Evolutionary conservation across 2,113 vertebrate species (phyloP), one percentile per base, ranked within the genome.

Genomic region (Aphelocoma coerulescens): DNA sequence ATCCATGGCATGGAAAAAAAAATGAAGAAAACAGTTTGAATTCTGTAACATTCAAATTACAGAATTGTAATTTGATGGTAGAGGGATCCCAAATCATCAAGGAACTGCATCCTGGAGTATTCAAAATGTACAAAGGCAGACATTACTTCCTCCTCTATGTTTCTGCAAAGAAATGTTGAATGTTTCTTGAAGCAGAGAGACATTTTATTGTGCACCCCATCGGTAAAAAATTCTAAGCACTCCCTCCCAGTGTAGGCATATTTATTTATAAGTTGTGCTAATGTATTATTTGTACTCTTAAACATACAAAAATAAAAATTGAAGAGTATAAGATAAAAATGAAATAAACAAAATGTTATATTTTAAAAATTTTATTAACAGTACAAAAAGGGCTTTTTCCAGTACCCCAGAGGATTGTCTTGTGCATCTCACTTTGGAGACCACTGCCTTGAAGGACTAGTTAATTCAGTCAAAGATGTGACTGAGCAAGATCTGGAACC

Each of bases 171-270:
- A 85, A 46, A 10, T n/a, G 22, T n/a, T 85, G n/a, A 89, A 54
- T 54, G 17, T 44, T 16, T 66, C 21, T 63, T 91, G 65, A 57
- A 89, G 16, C 35, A 59, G 30, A 49, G 37, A 66, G 4, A 23
- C 7, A 27, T 44, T 75, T 72, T 41, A 48, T 43, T 2, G 1
- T 1, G 1, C 5, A 58, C 15, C 1, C 6, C 28, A 58, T 41
- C 33, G 66, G 17, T 48, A 55, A 78, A 85, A 26, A 66, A 43
- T 13, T 55, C 26, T 52, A 12, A 61, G 13, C 12, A 27, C 6
- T 11, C 1, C 7, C 19, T 16, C 15, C 24, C 21, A 63, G 10
- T 41, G 30, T 54, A 14, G 37, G 3, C 57, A 6, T 58, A 52
- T 32, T 83, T 86, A 35, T 80, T 87, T 79, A 35, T 77, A 55